A percentile compares a stretch with the other conserved stretches of the same genome.
Evolutionary conservation across 2,888 invertebrate genomes (phyloP).

Genomic region (Ischnura elegans): DNA sequence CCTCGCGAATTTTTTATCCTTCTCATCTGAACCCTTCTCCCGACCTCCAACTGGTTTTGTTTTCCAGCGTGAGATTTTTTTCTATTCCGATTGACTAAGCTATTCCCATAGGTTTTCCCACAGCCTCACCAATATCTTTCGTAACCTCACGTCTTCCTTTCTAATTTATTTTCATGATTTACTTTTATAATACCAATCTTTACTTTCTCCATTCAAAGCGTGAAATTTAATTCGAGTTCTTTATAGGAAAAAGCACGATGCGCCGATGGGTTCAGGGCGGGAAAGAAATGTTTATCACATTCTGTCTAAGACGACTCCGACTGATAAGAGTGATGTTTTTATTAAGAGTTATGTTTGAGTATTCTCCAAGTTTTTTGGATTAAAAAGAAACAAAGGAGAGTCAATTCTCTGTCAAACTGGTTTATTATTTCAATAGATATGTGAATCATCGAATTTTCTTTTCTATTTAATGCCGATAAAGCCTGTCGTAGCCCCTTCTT

Average conservation of each 20-base stretch:
- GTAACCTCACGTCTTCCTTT: not conserved
- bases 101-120: not conserved
- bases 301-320: not conserved
- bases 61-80: not conserved
- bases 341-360: no score
- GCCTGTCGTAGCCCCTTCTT: no score
- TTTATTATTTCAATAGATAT: no score
- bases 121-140: not conserved
- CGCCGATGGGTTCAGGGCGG: not conserved
- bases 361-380: no score
- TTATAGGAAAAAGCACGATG: not conserved
- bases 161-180: not conserved
- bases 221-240: not conserved
- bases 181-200: not conserved
- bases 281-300: not conserved
- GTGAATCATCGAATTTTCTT: no score
- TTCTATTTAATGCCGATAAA: no score
- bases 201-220: not conserved
- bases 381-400: no score
- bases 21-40: not conserved
- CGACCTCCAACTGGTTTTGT: not conserved
- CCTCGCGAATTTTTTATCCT: not conserved
- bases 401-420: no score
- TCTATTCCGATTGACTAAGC: not conserved
- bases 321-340: not conserved